phyloP scores from a whole-genome alignment of 2,888 invertebrate genomes.

The Phorcus lineatus region DNA sequence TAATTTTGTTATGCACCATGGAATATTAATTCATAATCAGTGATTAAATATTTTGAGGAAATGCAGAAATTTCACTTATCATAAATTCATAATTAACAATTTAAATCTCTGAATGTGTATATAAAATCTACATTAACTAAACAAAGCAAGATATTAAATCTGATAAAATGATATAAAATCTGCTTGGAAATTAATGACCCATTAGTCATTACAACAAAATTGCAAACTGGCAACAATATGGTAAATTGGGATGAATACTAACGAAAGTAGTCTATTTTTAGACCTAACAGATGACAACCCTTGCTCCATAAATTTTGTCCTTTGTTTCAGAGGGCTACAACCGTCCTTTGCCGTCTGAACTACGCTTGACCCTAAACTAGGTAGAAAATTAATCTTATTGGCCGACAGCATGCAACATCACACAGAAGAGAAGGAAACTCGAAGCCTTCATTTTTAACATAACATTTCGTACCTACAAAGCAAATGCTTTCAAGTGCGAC shows the following conservation, averaged over 20 bases:
- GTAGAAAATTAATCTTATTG: conserved; percentile 23
- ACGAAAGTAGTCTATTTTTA: not conserved
- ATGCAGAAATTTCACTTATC: too few relatives aligned
- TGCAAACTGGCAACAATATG: not conserved
- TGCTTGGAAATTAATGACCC: too few relatives aligned
- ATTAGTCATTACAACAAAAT: too few relatives aligned
- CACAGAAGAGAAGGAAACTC: not conserved
- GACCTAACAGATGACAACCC: not conserved
- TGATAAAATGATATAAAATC: too few relatives aligned
- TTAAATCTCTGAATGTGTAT: too few relatives aligned
- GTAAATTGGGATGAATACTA: not conserved
- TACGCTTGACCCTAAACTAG: not conserved
- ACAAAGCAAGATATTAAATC: too few relatives aligned
- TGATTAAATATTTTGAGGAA: too few relatives aligned
- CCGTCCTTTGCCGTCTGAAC: not conserved
- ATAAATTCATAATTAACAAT: too few relatives aligned
- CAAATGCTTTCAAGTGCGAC: not conserved
- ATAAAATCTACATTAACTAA: too few relatives aligned
- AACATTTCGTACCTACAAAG: conserved; percentile 3
- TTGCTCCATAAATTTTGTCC: not conserved
- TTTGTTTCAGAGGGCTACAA: not conserved
- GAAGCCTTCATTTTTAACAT: not conserved
- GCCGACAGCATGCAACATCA: not conserved
- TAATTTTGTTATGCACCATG: too few relatives aligned
- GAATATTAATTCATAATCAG: too few relatives aligned